A percentile compares a stretch with the other conserved stretches of the same genome.
These are phyloP conservation scores for Coturnix japonica DNA, from an alignment of 2,113 vertebrate genomes.

Conservation along the genomic window DNA sequence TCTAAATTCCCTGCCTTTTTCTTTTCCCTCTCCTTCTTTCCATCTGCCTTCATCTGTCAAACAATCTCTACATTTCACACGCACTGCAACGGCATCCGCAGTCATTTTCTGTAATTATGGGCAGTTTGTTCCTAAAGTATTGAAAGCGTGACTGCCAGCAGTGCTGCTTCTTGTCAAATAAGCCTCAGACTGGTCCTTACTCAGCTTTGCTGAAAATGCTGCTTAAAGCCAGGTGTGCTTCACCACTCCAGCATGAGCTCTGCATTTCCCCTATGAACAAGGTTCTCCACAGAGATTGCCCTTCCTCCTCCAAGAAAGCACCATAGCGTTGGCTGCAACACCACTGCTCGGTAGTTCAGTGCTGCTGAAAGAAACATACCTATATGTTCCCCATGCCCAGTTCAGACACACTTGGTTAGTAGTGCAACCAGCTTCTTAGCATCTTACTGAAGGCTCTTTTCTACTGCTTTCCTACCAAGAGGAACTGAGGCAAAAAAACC, in stretches of 20 bases:
- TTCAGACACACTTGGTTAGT: neutral
- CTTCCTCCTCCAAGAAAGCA: neutral
- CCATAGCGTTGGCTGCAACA: neutral
- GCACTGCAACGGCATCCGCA: neutral
- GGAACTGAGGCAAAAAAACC: slow-evolving; percentile 17
- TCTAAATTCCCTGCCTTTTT: neutral
- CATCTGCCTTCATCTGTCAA: slow-evolving; percentile 26
- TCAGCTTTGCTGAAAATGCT: slow-evolving; percentile 28
- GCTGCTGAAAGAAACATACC: neutral
- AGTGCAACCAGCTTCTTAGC: neutral
- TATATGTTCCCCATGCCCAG: neutral
- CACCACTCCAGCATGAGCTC: neutral
- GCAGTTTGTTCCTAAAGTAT: slow-evolving; percentile 26
- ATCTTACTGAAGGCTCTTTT: neutral
- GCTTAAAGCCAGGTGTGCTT: slow-evolving; percentile 34
- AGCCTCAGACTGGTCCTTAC: slow-evolving; percentile 33
- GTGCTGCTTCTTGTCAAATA: slow-evolving; percentile 28
- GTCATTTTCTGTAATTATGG: slow-evolving; percentile 45
- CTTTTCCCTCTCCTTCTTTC: slow-evolving; percentile 13
- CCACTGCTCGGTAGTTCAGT: neutral
- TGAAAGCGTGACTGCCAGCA: slow-evolving; percentile 35
- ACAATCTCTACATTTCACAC: slow-evolving; percentile 21
- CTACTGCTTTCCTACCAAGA: neutral
- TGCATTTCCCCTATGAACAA: neutral
- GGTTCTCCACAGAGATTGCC: neutral